Evolutionary conservation across 2,113 vertebrate genomes (phyloP).

Genomic region (Lycaon pictus): DNA sequence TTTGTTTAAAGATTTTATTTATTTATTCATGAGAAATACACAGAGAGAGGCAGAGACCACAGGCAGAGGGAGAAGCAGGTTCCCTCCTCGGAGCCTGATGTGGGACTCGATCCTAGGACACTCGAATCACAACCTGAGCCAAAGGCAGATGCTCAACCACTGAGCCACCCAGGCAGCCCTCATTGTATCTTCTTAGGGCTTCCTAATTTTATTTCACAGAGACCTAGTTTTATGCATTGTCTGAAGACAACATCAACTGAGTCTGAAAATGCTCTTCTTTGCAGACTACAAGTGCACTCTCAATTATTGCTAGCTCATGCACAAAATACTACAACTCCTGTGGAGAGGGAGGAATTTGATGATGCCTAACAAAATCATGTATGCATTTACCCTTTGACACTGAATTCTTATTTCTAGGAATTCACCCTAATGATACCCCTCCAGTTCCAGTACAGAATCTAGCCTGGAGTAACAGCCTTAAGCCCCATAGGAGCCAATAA

Average conservation of each 20-base stretch:
- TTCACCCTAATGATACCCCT: not conserved
- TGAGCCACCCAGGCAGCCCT: too few relatives aligned
- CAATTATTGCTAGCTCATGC: not conserved
- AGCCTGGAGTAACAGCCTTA: not conserved
- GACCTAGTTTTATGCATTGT: not conserved
- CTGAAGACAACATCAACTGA: not conserved
- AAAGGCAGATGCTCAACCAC: too few relatives aligned
- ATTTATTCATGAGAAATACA: too few relatives aligned
- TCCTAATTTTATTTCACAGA: not conserved
- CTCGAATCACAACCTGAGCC: too few relatives aligned
- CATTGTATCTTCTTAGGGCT: not conserved
- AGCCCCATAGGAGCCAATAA: not conserved
- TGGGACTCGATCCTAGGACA: too few relatives aligned
- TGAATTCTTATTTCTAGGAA: not conserved
- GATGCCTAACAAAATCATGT: not conserved
- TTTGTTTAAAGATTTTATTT: too few relatives aligned
- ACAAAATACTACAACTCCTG: not conserved
- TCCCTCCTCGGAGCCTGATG: too few relatives aligned
- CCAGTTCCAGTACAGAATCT: not conserved
- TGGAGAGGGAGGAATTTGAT: not conserved
- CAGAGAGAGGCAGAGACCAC: too few relatives aligned
- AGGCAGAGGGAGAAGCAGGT: too few relatives aligned
- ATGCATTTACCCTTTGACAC: not conserved
- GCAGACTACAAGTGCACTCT: not conserved
- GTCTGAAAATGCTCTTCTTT: slow-evolving; percentile 7